Percentiles rank a stretch among this genome's conserved stretches.
These are phyloP conservation scores for Tetramorium alpestre DNA, from an alignment of 1,140 invertebrate genomes.

Conservation along the genomic window DNA sequence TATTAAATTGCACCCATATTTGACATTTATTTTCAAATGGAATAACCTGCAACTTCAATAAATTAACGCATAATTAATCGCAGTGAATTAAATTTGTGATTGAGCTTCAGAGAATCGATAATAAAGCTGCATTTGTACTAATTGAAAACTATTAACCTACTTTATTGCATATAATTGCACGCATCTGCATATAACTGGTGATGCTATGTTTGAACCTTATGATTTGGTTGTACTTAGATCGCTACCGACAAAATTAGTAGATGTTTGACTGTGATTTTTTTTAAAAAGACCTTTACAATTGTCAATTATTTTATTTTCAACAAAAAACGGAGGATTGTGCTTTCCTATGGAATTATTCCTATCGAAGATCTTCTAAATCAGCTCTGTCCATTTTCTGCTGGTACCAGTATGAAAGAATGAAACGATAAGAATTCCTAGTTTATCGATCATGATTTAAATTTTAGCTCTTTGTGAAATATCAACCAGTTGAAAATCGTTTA, in stretches of 20 bases:
- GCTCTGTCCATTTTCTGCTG: slow-evolving; percentile 25
- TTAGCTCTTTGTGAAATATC: neutral
- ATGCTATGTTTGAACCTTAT: neutral
- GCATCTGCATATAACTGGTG: neutral
- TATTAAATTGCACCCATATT: slow-evolving; percentile 28
- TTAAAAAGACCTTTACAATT: neutral
- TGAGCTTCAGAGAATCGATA: slow-evolving; percentile 11
- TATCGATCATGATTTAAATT: slow-evolving; percentile 29
- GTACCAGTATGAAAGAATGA: slow-evolving; percentile 27
- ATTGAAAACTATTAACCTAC: neutral
- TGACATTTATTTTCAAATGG: slow-evolving; percentile 19
- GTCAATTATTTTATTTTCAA: neutral
- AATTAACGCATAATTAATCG: slow-evolving; percentile 39
- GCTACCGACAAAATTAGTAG: neutral
- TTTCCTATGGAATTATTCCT: neutral
- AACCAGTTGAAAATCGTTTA: neutral
- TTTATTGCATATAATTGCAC: slow-evolving; percentile 12
- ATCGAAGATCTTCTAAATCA: neutral
- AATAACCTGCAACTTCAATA: slow-evolving; percentile 18
- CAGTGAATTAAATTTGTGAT: slow-evolving; percentile 16
- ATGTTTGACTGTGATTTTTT: neutral
- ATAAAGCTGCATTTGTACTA: slow-evolving; percentile 13
- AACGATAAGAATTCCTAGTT: neutral
- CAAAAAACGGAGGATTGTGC: neutral
- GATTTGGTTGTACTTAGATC: neutral